A percentile compares a stretch with the other conserved stretches of the same genome.
phyloP scores from a whole-genome alignment of 2,113 vertebrate genomes.

The Rallus limicola region DNA sequence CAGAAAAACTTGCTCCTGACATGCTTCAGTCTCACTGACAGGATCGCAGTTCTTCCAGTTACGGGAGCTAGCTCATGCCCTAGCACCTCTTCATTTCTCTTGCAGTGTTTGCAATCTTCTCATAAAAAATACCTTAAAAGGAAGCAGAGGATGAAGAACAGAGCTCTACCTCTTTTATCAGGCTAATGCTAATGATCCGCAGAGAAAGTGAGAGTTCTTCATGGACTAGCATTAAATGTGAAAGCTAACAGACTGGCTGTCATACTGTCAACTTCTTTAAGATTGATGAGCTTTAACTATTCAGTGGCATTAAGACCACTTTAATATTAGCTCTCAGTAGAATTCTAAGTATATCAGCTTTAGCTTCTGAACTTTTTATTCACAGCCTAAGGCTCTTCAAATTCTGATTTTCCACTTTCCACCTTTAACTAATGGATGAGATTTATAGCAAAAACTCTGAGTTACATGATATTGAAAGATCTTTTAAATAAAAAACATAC shows the following conservation, averaged over 20 bases:
- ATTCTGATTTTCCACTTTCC: background rate
- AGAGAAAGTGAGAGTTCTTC: background rate
- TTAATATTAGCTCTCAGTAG: background rate
- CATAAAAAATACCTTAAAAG: background rate
- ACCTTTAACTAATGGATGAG: background rate
- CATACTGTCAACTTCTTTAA: background rate
- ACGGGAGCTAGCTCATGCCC: accelerated
- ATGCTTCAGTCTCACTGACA: accelerated
- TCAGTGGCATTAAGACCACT: background rate
- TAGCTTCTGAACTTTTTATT: background rate
- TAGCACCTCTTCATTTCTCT: background rate
- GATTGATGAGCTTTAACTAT: background rate
- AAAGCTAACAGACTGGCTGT: background rate
- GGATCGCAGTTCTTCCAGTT: background rate
- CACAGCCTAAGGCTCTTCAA: background rate
- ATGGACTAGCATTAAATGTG: background rate
- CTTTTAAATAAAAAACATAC: background rate
- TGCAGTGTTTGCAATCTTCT: background rate
- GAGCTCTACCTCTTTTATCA: background rate
- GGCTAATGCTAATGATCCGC: background rate
- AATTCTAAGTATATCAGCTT: background rate
- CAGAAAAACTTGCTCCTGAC: background rate
- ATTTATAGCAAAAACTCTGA: background rate
- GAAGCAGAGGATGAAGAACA: background rate
- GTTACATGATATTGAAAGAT: background rate